Evolutionary conservation across 2,888 invertebrate genomes (phyloP).

Genomic region (Agrotis puta): DNA sequence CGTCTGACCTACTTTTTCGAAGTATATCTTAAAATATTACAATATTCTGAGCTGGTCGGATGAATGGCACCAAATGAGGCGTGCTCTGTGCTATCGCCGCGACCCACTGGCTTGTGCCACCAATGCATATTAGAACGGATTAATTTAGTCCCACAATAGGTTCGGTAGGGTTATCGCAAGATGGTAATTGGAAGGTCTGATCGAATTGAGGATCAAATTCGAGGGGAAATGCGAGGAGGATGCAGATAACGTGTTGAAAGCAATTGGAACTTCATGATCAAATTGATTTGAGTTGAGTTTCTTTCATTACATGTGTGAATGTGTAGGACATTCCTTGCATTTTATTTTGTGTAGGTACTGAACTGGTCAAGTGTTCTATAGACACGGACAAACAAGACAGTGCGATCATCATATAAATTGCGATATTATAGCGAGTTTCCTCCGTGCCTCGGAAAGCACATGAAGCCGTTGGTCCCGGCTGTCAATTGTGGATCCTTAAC

Average conservation of each 20-base stretch:
- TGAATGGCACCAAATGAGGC: slow-evolving; percentile 40
- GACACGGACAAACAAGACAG: too few relatives aligned
- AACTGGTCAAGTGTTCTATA: too few relatives aligned
- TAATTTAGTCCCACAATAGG: slow-evolving; percentile 35
- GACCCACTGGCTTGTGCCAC: slow-evolving; percentile 42
- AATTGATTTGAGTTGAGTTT: too few relatives aligned
- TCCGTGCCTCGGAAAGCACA: too few relatives aligned
- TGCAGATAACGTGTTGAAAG: neutral
- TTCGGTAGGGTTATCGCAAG: slow-evolving; percentile 19
- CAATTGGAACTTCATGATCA: too few relatives aligned
- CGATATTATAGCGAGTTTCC: too few relatives aligned
- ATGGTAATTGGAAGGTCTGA: slow-evolving; percentile 36
- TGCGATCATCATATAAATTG: too few relatives aligned
- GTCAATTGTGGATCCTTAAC: too few relatives aligned
- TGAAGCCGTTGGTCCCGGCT: too few relatives aligned
- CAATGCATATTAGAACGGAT: slow-evolving; percentile 21
- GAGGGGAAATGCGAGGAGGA: neutral
- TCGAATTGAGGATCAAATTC: slow-evolving; percentile 20
- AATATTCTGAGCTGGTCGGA: slow-evolving; percentile 29
- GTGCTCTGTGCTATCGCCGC: slow-evolving; percentile 34
- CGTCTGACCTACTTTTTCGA: neutral
- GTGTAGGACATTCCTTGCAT: too few relatives aligned
- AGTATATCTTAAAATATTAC: slow-evolving; percentile 6
- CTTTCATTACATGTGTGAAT: too few relatives aligned
- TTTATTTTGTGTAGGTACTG: too few relatives aligned